A percentile compares a stretch with the other conserved stretches of the same genome.
Evolutionary conservation across 2,113 vertebrate genomes (phyloP).

Genomic region (Burhinus bistriatus): DNA sequence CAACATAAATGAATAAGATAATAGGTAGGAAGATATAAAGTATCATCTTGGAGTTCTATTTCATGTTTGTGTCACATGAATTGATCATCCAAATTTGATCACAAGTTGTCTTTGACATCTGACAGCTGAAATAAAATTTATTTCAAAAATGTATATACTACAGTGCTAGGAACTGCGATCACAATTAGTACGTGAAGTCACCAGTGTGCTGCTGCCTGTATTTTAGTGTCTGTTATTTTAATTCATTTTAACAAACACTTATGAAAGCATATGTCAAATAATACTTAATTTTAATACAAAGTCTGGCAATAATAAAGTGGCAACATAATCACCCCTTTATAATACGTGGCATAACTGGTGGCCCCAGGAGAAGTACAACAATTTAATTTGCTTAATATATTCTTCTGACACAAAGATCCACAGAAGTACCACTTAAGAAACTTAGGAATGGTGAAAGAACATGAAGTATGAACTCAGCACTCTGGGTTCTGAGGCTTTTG

Average conservation of each 20-base stretch:
- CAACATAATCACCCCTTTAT: constrained; percentile 37
- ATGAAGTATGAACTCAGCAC: background rate
- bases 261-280: constrained; percentile 19
- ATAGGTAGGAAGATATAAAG: background rate
- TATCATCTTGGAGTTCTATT: background rate
- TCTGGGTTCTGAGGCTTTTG: background rate
- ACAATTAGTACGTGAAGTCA: background rate
- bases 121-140: background rate
- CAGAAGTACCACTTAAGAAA: background rate
- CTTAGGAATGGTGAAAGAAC: background rate
- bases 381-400: constrained; percentile 21
- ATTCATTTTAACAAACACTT: constrained; percentile 62
- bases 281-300: constrained; percentile 58
- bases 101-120: background rate
- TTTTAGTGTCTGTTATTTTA: constrained; percentile 54
- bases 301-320: constrained; percentile 35
- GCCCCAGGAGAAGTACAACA: constrained; percentile 13
- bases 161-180: background rate
- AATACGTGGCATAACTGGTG: constrained; percentile 12
- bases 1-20: background rate
- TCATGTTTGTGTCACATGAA: background rate
- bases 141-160: background rate
- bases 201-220: background rate
- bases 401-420: background rate
- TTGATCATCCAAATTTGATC: background rate